Conservation (phyloP, 2,888 invertebrate species). For the Globia sparganii region DNA sequence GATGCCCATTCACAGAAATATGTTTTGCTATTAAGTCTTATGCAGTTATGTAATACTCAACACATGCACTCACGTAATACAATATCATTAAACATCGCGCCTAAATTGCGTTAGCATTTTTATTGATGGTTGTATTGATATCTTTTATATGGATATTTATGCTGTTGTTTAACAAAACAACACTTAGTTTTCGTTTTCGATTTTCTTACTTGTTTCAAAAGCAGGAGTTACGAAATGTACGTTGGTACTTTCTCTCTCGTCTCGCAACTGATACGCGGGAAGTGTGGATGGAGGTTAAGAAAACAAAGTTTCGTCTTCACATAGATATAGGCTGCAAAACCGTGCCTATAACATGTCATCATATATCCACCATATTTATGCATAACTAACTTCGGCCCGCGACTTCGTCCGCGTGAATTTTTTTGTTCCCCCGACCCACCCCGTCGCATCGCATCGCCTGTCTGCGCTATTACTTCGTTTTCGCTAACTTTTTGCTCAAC, state of each 20-base stretch:
- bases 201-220: slow-evolving; percentile 82
- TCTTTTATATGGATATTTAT: slow-evolving; percentile 63
- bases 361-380: slow-evolving; percentile 58
- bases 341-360: slow-evolving; percentile 66
- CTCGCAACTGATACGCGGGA: slow-evolving; percentile 83
- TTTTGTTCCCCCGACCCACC: no score
- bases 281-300: slow-evolving; percentile 86
- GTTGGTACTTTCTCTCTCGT: slow-evolving; percentile 85
- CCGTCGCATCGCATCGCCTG: no score
- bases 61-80: slow-evolving; percentile 55
- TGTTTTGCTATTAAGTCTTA: slow-evolving; percentile 51
- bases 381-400: no score
- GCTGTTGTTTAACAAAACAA: slow-evolving; percentile 61
- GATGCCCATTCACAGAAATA: slow-evolving; percentile 56
- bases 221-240: slow-evolving; percentile 83
- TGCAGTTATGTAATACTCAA: slow-evolving; percentile 61
- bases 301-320: slow-evolving; percentile 84
- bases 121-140: slow-evolving; percentile 65
- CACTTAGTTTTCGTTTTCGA: slow-evolving; percentile 73
- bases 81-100: slow-evolving; percentile 56
- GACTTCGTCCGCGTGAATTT: no score
- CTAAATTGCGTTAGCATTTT: slow-evolving; percentile 62
- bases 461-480: no score
- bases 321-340: slow-evolving; percentile 77
- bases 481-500: no score